Base-by-base conservation (phyloP, 2,888 invertebrate species). In the Drosophila imparisetae region DNA sequence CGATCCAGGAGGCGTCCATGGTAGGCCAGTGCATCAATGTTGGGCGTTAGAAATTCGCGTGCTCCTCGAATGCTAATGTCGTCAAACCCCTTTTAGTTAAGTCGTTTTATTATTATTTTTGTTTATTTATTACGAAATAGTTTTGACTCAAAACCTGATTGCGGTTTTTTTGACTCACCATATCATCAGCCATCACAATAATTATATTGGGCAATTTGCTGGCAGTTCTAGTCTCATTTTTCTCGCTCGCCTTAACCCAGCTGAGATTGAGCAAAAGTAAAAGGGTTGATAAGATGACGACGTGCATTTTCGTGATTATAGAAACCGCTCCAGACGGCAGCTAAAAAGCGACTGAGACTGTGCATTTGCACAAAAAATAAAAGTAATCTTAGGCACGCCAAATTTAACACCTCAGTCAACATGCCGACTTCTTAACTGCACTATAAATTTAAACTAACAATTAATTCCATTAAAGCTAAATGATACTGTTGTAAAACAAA, bases 1-100 rank as follows among this genome's bases (percentile, higher is more conserved):
- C 96, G 96, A 91, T 98, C 97, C 32, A 98, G 93, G 66, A 98
- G 96, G 29, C 97, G 95, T 4, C 98, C 97, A 90, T 96, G 95
- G 91, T 96, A 96, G 0, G 96, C 98, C 75, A 98, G 91, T 0
- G 96, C 95, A 92, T 98, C 98, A 66, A 98, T 96, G 91, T 98
- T 98, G 0, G 98, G 98, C 0, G 98, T 98, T 52, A 96, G 94
- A 83, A 98, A 97, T 93, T 98, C 97, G 80, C 96, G 94, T 1
- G 96, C 96, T 0, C 98, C 98, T 88, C 98, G 98, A 91, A 97
- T 98, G 61, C 98, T 96, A 8, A 98, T 96, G 92, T 98, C 98
- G 90, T 98, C 97, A 96, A 97, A 98, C 10, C 98, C 98, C 98
- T 98, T 55, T 45, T 10, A 7, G n/a, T 8, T 42, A 21, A 27